A percentile compares a stretch with the other conserved stretches of the same genome.
Evolutionary conservation across 2,888 invertebrate species (phyloP).

Genomic region (Dynastes hyllus): DNA sequence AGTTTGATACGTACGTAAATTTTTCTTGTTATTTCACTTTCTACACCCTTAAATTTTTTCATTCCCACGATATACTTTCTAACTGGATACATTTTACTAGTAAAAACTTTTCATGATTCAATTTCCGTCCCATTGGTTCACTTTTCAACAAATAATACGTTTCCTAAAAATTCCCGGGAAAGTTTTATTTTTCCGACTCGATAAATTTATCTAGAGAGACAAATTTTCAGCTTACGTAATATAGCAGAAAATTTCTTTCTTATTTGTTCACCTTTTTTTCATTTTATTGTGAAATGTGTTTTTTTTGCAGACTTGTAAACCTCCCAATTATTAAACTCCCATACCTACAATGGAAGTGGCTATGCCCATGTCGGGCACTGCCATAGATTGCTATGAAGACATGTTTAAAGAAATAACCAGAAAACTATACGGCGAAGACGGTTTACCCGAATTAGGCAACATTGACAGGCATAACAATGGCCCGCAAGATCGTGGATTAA

Average conservation of each 20-base stretch:
- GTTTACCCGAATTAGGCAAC: conserved; percentile 68
- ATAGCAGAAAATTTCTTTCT: too few relatives aligned
- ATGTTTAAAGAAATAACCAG: conserved; percentile 95
- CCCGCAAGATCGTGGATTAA: conserved; percentile 67
- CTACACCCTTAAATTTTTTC: not conserved
- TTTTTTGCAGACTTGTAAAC: conserved; percentile 23
- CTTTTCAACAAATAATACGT: not conserved
- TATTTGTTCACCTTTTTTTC: not conserved
- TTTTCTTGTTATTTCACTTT: not conserved
- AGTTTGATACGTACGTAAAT: not conserved
- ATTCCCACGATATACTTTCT: not conserved
- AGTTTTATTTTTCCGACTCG: not conserved
- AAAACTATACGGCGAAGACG: conserved; percentile 91
- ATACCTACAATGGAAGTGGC: conserved; percentile 69
- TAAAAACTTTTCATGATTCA: not conserved
- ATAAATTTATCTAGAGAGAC: not conserved
- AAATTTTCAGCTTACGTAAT: too few relatives aligned
- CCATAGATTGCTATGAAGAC: conserved; percentile 84
- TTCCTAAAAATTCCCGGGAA: not conserved
- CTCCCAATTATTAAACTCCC: conserved; percentile 1
- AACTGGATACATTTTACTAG: not conserved
- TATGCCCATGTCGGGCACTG: conserved; percentile 76
- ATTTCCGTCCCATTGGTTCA: not conserved
- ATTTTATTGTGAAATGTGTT: not conserved
- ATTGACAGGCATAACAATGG: conserved; percentile 65